phyloP scores from a whole-genome alignment of 1,140 invertebrate species.

The Philotrypesis tridentata region DNA sequence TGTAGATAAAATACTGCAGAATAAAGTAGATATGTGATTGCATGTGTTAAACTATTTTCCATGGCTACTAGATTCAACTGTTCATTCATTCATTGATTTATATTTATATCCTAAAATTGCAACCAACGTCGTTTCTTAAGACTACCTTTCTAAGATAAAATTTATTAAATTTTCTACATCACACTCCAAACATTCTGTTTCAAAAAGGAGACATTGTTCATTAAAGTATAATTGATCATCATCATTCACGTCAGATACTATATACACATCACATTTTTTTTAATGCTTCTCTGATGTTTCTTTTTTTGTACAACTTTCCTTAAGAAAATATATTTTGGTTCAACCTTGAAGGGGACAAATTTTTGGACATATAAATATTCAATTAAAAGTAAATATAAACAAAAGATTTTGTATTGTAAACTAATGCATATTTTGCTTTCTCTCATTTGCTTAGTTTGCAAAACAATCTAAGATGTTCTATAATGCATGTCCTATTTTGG shows the following conservation, averaged over 20 bases:
- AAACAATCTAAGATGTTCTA: constrained; percentile 13
- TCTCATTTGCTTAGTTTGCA: background rate
- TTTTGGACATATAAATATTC: background rate
- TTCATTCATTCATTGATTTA: constrained; percentile 28
- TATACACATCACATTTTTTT: constrained; percentile 48
- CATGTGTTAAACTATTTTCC: background rate
- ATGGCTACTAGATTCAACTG: constrained; percentile 42
- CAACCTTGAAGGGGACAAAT: background rate
- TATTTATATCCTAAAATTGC: constrained; percentile 37
- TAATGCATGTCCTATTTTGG: constrained; percentile 13
- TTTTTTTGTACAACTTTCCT: constrained; percentile 43
- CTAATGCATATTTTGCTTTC: background rate
- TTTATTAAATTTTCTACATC: constrained; percentile 32
- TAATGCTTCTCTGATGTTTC: constrained; percentile 41
- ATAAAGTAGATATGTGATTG: background rate
- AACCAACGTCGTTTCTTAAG: constrained; percentile 43
- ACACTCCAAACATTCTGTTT: constrained; percentile 40
- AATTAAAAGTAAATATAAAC: background rate
- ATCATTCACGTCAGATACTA: constrained; percentile 19
- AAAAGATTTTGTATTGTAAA: background rate
- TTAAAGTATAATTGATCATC: constrained; percentile 43
- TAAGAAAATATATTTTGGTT: constrained; percentile 48
- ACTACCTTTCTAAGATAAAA: constrained; percentile 33
- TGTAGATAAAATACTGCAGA: background rate
- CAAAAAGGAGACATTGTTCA: constrained; percentile 43